phyloP scores from a whole-genome alignment of 2,888 invertebrate genomes.

The Lycia hirtaria region DNA sequence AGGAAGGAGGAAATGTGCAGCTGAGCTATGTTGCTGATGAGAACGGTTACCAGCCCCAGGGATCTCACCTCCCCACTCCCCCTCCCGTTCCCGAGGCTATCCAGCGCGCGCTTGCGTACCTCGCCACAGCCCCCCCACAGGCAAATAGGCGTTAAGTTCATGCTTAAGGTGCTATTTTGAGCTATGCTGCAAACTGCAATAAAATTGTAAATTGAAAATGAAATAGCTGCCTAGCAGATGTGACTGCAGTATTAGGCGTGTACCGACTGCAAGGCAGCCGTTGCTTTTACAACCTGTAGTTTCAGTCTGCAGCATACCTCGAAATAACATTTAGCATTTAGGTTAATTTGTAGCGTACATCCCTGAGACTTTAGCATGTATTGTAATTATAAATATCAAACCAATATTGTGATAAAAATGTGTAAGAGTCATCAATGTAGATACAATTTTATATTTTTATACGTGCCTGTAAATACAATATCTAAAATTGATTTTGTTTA shows the following conservation, averaged over 20 bases:
- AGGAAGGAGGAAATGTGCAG: conserved; percentile 86
- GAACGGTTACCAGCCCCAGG: conserved; percentile 88
- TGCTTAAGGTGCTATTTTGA: no score
- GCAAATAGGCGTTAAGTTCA: conserved; percentile 52
- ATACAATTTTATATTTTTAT: conserved; percentile 24
- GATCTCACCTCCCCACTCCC: conserved; percentile 87
- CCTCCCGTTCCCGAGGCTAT: conserved; percentile 90
- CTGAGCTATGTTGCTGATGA: conserved; percentile 88
- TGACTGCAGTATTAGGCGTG: no score
- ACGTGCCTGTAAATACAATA: conserved; percentile 37
- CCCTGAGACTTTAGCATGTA: conserved; percentile 17
- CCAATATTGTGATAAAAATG: not conserved
- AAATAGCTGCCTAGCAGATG: no score
- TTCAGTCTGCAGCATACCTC: no score
- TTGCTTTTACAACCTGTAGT: no score
- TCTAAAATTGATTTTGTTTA: not conserved
- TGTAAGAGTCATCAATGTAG: not conserved
- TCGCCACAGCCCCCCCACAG: conserved; percentile 87
- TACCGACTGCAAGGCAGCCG: no score
- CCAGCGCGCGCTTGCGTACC: conserved; percentile 87
- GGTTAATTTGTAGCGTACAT: conserved; percentile 21
- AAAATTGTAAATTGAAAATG: no score
- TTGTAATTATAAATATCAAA: not conserved
- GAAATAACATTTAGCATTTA: conserved; percentile 20
- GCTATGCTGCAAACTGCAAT: no score